Conservation (phyloP, 2,113 vertebrate genomes). For the Ptyas mucosa region DNA sequence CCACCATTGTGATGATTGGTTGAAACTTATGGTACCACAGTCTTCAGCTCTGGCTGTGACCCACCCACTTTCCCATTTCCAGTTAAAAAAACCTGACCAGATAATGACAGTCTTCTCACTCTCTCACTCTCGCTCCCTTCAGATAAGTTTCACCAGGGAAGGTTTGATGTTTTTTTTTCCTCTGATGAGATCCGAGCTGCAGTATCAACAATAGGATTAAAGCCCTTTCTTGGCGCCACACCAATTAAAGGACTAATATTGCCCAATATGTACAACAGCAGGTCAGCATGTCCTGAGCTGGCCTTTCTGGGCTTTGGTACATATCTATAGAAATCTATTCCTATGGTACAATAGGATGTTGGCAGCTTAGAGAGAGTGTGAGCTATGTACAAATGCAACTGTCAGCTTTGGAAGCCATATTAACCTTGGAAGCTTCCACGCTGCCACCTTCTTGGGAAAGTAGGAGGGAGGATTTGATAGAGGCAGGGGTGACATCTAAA, state of each 20-base stretch:
- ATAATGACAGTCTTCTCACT: not conserved
- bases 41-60: constrained; percentile 30
- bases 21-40: constrained; percentile 52
- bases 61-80: constrained; percentile 22
- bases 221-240: not conserved
- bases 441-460: too few relatives aligned
- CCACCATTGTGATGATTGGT: constrained; percentile 47
- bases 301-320: not conserved
- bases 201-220: constrained; percentile 8
- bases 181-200: not conserved
- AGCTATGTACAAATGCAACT: not conserved
- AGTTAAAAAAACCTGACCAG: constrained; percentile 25
- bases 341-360: not conserved
- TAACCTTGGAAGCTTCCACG: too few relatives aligned
- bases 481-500: too few relatives aligned
- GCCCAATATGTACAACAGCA: not conserved
- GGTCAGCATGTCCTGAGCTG: not conserved
- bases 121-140: constrained; percentile 1
- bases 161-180: not conserved
- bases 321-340: not conserved
- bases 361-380: not conserved
- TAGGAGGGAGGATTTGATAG: too few relatives aligned
- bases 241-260: not conserved
- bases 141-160: not conserved
- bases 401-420: too few relatives aligned